Evolutionary conservation across 2,888 invertebrate species (phyloP).

Genomic region (Nycteola revayana): DNA sequence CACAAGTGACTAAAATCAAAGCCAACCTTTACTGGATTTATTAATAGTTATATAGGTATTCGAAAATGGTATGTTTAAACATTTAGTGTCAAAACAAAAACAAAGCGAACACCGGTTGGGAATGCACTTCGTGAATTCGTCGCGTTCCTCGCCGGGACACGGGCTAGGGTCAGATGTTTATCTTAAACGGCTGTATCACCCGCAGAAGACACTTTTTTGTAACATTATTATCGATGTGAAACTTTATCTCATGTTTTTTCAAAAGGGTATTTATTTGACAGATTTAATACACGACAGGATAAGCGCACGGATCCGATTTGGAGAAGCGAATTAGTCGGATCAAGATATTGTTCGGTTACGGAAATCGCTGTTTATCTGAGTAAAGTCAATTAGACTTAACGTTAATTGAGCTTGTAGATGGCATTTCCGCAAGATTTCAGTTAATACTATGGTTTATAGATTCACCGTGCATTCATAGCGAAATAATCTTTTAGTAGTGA

Average conservation of each 20-base stretch:
- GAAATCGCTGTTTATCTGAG: too few species aligned
- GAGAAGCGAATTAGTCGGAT: conserved; percentile 1
- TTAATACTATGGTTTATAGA: too few species aligned
- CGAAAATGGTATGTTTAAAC: conserved; percentile 30
- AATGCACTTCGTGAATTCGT: conserved; percentile 75
- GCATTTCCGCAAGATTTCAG: too few species aligned
- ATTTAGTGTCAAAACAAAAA: conserved; percentile 57
- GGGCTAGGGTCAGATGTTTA: conserved; percentile 75
- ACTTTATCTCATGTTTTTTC: conserved; percentile 55
- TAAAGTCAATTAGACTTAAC: too few species aligned
- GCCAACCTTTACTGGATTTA: conserved; percentile 6
- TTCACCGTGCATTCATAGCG: too few species aligned
- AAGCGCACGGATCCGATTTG: conserved; percentile 12
- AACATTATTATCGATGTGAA: conserved; percentile 68
- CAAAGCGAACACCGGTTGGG: conserved; percentile 47
- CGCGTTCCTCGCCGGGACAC: conserved; percentile 66
- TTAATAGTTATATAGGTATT: conserved; percentile 20
- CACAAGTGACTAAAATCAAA: too few species aligned
- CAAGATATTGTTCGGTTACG: too few species aligned
- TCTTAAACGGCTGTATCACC: conserved; percentile 81
- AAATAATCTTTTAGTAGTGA: too few species aligned
- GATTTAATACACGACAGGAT: conserved; percentile 16
- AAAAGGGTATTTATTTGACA: conserved; percentile 36
- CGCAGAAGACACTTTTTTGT: conserved; percentile 78
- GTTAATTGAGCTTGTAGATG: too few species aligned